Evolutionary conservation across 2,888 invertebrate species (phyloP).

Genomic region (Hyposoter dolosus): DNA sequence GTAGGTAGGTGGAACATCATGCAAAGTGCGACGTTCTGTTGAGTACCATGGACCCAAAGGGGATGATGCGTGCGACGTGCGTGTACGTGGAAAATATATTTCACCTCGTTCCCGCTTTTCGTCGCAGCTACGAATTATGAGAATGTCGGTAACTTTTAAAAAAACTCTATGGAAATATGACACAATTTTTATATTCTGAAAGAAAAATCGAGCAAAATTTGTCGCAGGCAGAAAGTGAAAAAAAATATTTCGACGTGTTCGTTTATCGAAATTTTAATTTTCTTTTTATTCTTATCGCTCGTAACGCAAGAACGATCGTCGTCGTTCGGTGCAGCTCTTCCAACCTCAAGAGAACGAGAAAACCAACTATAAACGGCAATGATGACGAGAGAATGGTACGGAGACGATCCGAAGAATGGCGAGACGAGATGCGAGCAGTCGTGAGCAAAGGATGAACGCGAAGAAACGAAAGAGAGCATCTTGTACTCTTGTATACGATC

Average conservation of each 20-base stretch:
- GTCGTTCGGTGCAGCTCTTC: constrained; percentile 77
- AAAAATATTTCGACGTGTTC: neutral
- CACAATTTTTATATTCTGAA: neutral
- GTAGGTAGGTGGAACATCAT: constrained; percentile 71
- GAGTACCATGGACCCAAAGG: constrained; percentile 76
- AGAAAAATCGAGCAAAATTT: neutral
- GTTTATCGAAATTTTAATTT: neutral
- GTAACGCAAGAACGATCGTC: constrained; percentile 24
- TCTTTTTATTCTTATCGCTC: neutral
- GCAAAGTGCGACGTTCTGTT: constrained; percentile 74
- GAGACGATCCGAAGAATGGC: constrained; percentile 69
- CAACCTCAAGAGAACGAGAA: constrained; percentile 72
- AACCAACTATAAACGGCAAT: constrained; percentile 51
- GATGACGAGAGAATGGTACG: constrained; percentile 62
- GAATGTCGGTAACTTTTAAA: neutral
- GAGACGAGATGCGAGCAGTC: constrained; percentile 55
- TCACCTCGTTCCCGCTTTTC: neutral
- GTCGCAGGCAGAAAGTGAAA: neutral
- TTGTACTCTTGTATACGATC: constrained; percentile 70
- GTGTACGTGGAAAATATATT: constrained; percentile 12
- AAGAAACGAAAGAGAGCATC: constrained; percentile 68
- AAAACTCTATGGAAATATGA: neutral
- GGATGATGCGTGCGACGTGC: constrained; percentile 55
- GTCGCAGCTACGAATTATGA: neutral
- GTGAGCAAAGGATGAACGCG: constrained; percentile 11